Conservation (phyloP, 2,113 vertebrate genomes). For the Rissa tridactyla region DNA sequence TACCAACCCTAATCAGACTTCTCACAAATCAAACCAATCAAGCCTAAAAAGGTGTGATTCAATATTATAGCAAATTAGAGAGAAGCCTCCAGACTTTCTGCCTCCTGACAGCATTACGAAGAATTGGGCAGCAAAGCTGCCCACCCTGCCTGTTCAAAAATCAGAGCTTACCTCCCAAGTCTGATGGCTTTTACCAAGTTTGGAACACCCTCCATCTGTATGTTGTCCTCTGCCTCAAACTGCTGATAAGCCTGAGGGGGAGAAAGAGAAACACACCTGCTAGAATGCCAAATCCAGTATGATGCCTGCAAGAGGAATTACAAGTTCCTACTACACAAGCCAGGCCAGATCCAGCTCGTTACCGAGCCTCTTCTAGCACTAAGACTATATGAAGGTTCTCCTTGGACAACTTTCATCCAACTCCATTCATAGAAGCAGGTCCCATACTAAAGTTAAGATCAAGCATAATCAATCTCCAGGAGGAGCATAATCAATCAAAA, state of each 20-base stretch:
- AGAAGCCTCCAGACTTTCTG: background rate
- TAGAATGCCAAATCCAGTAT: constrained; percentile 67
- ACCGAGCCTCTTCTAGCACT: background rate
- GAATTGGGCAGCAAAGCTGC: constrained; percentile 10
- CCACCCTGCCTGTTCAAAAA: constrained; percentile 62
- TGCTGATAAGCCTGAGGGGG: constrained; percentile 80
- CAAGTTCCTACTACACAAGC: constrained; percentile 28
- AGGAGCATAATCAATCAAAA: background rate
- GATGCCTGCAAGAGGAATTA: constrained; percentile 61
- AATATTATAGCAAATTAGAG: background rate
- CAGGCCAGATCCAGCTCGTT: constrained; percentile 35
- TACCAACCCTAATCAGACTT: background rate
- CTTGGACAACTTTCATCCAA: background rate
- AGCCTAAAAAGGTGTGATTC: background rate
- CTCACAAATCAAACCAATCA: background rate
- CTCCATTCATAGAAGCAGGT: background rate
- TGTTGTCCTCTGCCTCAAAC: constrained; percentile 80
- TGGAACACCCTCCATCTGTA: constrained; percentile 79
- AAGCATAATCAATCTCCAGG: background rate
- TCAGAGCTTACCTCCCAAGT: constrained; percentile 79
- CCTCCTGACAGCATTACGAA: background rate
- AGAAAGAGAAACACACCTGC: constrained; percentile 81
- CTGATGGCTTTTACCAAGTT: constrained; percentile 78
- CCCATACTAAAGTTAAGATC: constrained; percentile 13
- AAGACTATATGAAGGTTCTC: constrained; percentile 21